Evolutionary conservation across 2,888 invertebrate genomes (phyloP), one percentile per base, ranked within the genome.

Genomic region (Craniophora ligustri): DNA sequence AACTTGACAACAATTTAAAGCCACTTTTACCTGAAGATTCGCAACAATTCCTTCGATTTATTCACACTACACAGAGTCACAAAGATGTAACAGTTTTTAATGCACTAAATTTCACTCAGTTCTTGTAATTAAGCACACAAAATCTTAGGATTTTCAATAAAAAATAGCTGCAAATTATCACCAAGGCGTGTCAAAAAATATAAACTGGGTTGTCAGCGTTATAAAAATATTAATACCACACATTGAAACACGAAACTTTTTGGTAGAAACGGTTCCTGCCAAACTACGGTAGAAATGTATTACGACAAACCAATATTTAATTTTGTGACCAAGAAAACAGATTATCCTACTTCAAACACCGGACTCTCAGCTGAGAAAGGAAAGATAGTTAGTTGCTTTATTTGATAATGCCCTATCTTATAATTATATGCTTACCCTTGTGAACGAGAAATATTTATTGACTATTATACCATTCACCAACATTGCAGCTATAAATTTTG

Each of bases 171-270:
- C 41, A 14, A 15, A 51, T 3, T 19, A 44, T 8, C 46, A 39
- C 13, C 41, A 42, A 71, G 72, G 71, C 66, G 71, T 72, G 71
- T 71, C 72, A 69, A 72, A 65, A 61, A 55, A 58, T 71, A 45
- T 45, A 38, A 53, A 60, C 59, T 56, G 46, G 23, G 60, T 50
- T 56, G 56, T 28, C 49, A 64, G 31, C 26, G n/a, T 23, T 7
- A 14, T n/a, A 32, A 38, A 2, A 18, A 3, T 8, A n/a, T 13
- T 5, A 10, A 2, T 11, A 38, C 36, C 10, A 7, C 19, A 1
- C n/a, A n/a, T n/a, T n/a, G n/a, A n/a, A n/a, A n/a, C n/a, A n/a
- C n/a, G n/a, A n/a, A n/a, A n/a, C n/a, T n/a, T n/a, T n/a, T n/a
- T 14, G 5, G 14, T 36, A 36, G 35, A 21, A 36, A 36, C 7